Conservation (phyloP, 2,888 invertebrate genomes). For the Neelides folsomi region DNA sequence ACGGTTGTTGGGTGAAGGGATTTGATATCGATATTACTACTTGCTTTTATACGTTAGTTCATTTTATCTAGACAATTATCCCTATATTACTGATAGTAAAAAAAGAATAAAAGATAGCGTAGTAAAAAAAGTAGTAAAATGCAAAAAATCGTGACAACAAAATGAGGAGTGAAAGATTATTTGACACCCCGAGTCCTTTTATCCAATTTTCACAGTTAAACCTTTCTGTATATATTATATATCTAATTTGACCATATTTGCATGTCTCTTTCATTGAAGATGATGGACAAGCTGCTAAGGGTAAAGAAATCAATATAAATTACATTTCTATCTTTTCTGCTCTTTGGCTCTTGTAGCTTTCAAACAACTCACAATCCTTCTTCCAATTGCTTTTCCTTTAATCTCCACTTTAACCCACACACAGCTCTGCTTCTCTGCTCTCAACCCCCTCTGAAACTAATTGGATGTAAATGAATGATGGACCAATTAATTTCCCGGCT, state of each 20-base stretch:
- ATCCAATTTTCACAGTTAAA: not conserved
- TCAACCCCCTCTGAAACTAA: no score
- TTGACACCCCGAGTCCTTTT: not conserved
- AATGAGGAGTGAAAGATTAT: not conserved
- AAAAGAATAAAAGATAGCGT: no score
- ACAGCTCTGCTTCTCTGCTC: no score
- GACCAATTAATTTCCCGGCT: no score
- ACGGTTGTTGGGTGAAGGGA: not conserved
- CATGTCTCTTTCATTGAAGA: slow-evolving; percentile 35
- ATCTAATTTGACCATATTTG: slow-evolving; percentile 12
- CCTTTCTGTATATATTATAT: not conserved
- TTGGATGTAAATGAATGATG: no score
- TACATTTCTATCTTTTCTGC: not conserved
- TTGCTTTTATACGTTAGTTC: no score
- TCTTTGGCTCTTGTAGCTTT: not conserved
- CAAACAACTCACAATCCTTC: not conserved
- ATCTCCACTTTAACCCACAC: no score
- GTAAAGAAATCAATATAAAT: slow-evolving; percentile 34
- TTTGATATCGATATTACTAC: no score
- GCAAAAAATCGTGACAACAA: not conserved
- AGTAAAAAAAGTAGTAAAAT: not conserved
- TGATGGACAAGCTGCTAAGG: slow-evolving; percentile 41
- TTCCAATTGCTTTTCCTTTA: no score
- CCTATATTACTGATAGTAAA: no score
- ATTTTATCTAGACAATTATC: no score